A percentile compares a stretch with the other conserved stretches of the same genome.
phyloP scores from a whole-genome alignment of 2,113 vertebrate genomes.

The Trichechus manatus region DNA sequence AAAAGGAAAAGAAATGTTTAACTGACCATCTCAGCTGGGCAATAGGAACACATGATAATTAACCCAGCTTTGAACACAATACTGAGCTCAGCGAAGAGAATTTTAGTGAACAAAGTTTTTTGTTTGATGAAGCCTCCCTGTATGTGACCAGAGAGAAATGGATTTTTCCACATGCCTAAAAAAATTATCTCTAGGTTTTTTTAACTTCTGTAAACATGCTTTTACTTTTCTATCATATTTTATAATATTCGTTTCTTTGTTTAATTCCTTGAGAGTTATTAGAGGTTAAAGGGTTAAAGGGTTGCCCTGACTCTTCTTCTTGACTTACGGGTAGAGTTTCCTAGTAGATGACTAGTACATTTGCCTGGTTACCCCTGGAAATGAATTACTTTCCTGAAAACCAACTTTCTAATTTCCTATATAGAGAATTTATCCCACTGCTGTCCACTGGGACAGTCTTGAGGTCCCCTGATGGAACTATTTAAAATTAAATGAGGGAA shows the following conservation, averaged over 20 bases:
- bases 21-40: not conserved
- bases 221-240: not conserved
- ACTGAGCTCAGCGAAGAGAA: not conserved
- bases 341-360: not conserved
- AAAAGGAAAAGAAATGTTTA: conserved; percentile 16
- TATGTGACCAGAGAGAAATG: not conserved
- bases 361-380: not conserved
- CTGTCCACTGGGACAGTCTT: not conserved
- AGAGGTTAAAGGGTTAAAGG: not conserved
- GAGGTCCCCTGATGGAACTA: not conserved
- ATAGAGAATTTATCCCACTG: not conserved
- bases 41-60: not conserved
- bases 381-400: not conserved
- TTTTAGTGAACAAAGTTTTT: conserved; percentile 17
- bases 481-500: conserved; percentile 54
- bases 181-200: not conserved
- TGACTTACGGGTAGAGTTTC: not conserved
- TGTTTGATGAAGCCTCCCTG: not conserved
- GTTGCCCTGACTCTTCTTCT: not conserved
- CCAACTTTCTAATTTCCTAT: not conserved
- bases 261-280: not conserved
- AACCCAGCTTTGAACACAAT: not conserved
- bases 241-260: not conserved
- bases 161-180: not conserved
- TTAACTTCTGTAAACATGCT: not conserved